Base-by-base conservation (phyloP, 2,113 vertebrate genomes). In the Bagarius yarrelli region DNA sequence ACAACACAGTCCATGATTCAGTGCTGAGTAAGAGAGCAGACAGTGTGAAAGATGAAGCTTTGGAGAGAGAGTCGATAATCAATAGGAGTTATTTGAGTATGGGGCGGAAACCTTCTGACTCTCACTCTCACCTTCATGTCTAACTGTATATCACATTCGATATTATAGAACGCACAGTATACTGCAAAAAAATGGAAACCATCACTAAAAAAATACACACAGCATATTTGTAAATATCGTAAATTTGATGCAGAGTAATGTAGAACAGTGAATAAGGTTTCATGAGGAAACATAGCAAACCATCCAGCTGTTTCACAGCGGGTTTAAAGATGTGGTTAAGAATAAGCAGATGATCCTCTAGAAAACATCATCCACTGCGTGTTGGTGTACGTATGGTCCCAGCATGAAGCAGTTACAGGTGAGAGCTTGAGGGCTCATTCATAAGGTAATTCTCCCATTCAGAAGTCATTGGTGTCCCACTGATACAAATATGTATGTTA, bases 51-150 rank as follows among this genome's bases (percentile, higher is more conserved):
- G 61, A 82, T 77, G 77, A 86, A 52, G 40, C 76, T 87, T 85
- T 88, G 80, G 77, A 75, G 84, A 88, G 87, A 81, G 56, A 63
- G 87, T 92, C 92, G 88, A 92, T 92, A 92, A 91, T 89, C 89
- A 92, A 92, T 91, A 90, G 85, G 86, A 89, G 87, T 89, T 86
- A 91, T 91, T 91, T 90, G 87, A 89, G 86, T 76, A 40, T 34
- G 21, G 83, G 70, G 84, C 83, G 83, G 56, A 86, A 85, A 82
- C 87, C 87, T 71, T 89, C 90, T 89, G 90, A 91, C 85, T 87
- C 83, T 83, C 87, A 88, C 77, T 90, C 90, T 87, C 84, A 70
- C 81, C 86, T 81, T 18, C 50, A 64, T 56, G 77, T n/a, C 66
- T 71, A 60, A 73, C 67, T 74, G 61, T 70, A 75, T 55, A 84